Evolutionary conservation across 2,797 vertebrate genomes (phyloP), one percentile per base, ranked within the genome.

Genomic region (Gambelia wislizenii): DNA sequence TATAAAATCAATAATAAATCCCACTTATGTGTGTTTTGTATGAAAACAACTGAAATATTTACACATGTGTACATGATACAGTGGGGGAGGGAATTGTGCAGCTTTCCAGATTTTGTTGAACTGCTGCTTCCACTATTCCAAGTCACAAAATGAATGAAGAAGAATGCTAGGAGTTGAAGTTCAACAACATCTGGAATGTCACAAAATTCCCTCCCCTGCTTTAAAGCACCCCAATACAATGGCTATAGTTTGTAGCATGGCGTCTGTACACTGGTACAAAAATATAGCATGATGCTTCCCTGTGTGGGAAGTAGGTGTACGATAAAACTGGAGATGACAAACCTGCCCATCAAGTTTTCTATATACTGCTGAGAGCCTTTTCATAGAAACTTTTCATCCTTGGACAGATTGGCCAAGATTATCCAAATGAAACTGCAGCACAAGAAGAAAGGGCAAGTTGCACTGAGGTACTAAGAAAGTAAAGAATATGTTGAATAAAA

Each of bases 401-500:
- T 52, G 4, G 49, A 84, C 52, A 79, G 44, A 39, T 67, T 78
- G 20, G 42, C 20, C 18, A 59, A 25, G 56, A 61, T 75, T 59
- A 42, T 44, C 54, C 5, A 33, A 85, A 85, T 12, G 39, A 44
- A 33, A 75, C 18, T 69, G 7, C 64, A 30, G 33, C 33, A 13
- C 33, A 64, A 64, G 30, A 30, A 64, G 27, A 77, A 86, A 87
- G 59, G 77, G 14, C 20, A 67, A 22, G 3, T 52, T 33, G 6
- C 42, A 9, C 30, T 52, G n/a, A 64, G 22, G 5, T 69, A 78
- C 6, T 1, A 30, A 69, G 44, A 36, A 61, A n/a, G 22, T 30
- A 52, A 86, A 86, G 61, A 78, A 52, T 27, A 87, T 33, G 54
- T 20, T 78, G 10, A 87, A 18, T 36, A 78, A 86, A 86, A 67